Percentiles rank a stretch among this genome's conserved stretches.
These are phyloP conservation scores for Watsonalla binaria DNA, from an alignment of 2,888 invertebrate genomes.

Conservation along the genomic window DNA sequence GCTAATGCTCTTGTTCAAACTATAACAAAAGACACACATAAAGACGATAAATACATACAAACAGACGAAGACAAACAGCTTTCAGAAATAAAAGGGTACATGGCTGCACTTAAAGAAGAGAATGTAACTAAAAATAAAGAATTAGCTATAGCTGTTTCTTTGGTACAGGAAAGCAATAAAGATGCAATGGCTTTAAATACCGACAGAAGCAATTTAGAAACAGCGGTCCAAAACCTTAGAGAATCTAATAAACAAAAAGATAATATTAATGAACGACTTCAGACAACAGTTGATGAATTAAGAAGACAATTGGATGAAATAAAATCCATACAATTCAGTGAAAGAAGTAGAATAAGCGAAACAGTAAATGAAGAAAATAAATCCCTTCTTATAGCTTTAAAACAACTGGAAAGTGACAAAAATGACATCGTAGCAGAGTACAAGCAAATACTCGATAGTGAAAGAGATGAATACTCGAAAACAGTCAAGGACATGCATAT, in stretches of 20 bases:
- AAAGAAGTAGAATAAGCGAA: constrained; percentile 37
- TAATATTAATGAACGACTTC: constrained; percentile 34
- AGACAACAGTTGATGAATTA: constrained; percentile 33
- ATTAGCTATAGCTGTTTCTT: constrained; percentile 45
- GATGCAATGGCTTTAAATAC: constrained; percentile 49
- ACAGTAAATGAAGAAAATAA: constrained; percentile 63
- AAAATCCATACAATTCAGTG: constrained; percentile 29
- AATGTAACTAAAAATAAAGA: constrained; percentile 44
- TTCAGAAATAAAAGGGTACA: constrained; percentile 25
- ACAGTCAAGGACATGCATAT: constrained; percentile 48
- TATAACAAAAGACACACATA: constrained; percentile 14
- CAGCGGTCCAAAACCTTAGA: constrained; percentile 43
- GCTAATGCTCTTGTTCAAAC: constrained; percentile 34
- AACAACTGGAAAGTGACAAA: constrained; percentile 67
- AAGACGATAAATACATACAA: constrained; percentile 37
- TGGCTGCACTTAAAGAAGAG: constrained; percentile 32
- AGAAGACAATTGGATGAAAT: constrained; percentile 37
- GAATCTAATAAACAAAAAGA: constrained; percentile 50
- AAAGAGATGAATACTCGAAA: constrained; percentile 67
- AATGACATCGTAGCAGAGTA: constrained; percentile 62
- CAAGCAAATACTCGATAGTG: constrained; percentile 68
- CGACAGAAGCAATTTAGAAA: constrained; percentile 51
- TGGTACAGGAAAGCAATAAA: constrained; percentile 53
- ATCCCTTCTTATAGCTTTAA: constrained; percentile 51
- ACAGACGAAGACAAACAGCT: constrained; percentile 39